phyloP scores from a whole-genome alignment of 53 echinoderm and acorn worm genomes.

The Henricia sp. region DNA sequence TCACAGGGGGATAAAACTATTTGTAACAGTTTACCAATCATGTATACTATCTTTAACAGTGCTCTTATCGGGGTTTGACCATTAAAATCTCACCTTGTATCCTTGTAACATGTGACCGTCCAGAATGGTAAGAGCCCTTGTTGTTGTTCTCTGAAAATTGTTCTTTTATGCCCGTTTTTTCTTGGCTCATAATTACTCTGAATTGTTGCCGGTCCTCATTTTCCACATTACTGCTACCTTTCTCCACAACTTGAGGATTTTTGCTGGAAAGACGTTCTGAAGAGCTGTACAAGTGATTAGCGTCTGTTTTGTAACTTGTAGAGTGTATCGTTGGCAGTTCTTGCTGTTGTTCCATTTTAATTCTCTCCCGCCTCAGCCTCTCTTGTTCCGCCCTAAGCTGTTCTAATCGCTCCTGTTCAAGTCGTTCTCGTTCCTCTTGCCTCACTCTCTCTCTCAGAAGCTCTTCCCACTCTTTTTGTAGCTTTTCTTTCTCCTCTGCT shows the following conservation, averaged over 20 bases:
- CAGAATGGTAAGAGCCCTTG: neutral
- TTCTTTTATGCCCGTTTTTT: slow-evolving; percentile 9
- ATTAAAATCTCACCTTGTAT: no score
- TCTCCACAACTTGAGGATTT: neutral
- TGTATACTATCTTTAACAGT: no score
- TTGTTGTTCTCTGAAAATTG: neutral
- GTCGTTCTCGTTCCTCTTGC: slow-evolving; percentile 60
- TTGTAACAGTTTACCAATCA: no score
- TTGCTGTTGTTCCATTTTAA: slow-evolving; percentile 70
- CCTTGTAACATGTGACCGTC: no score
- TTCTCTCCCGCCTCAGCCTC: slow-evolving; percentile 66
- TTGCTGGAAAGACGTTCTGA: neutral
- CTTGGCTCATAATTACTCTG: slow-evolving; percentile 48
- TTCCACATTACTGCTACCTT: slow-evolving; percentile 56
- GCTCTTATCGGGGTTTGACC: no score
- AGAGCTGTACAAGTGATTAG: neutral
- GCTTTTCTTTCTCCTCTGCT: slow-evolving; percentile 62
- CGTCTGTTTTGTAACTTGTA: slow-evolving; percentile 21
- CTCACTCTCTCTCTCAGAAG: slow-evolving; percentile 69
- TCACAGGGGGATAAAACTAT: no score
- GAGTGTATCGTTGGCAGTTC: no score
- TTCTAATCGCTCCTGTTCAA: slow-evolving; percentile 70
- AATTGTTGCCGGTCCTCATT: slow-evolving; percentile 34
- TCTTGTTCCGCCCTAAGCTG: slow-evolving; percentile 76
- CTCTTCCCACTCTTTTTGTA: slow-evolving; percentile 73